These are phyloP conservation scores for Spialia ferax DNA, from an alignment of 2,888 invertebrate species.

Conservation along the genomic window DNA sequence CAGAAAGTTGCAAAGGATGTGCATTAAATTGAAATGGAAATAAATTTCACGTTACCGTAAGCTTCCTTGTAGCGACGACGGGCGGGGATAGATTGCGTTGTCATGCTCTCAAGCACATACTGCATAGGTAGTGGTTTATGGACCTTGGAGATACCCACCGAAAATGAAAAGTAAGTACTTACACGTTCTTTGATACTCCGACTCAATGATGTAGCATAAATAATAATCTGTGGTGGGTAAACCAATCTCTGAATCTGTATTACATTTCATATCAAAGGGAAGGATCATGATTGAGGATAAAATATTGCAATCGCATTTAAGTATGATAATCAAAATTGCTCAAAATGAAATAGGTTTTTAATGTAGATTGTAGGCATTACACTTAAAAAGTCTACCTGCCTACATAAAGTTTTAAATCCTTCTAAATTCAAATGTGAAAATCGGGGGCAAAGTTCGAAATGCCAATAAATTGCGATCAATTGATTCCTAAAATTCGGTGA, in stretches of 20 bases:
- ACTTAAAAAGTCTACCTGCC: too few species aligned
- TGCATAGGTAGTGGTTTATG: neutral
- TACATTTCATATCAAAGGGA: too few species aligned
- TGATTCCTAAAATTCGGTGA: slow-evolving; percentile 72
- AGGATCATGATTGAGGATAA: too few species aligned
- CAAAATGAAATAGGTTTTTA: neutral
- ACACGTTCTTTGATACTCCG: neutral
- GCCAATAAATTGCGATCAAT: slow-evolving; percentile 58
- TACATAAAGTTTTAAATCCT: slow-evolving; percentile 51
- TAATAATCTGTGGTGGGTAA: too few species aligned
- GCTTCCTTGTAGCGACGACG: slow-evolving; percentile 59
- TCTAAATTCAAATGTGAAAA: slow-evolving; percentile 59
- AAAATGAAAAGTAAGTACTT: neutral
- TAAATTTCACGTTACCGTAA: slow-evolving; percentile 64
- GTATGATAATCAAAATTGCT: too few species aligned
- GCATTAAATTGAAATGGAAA: slow-evolving; percentile 68
- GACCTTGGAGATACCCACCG: neutral
- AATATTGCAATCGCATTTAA: too few species aligned
- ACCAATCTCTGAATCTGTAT: too few species aligned
- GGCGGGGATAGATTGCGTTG: slow-evolving; percentile 60
- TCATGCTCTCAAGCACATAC: slow-evolving; percentile 46
- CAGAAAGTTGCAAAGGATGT: slow-evolving; percentile 57
- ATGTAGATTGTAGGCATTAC: too few species aligned
- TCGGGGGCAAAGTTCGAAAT: slow-evolving; percentile 52
- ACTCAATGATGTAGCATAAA: too few species aligned